Percentiles rank a stretch among this genome's conserved stretches.
Evolutionary conservation across 2,113 vertebrate species (phyloP).

Genomic region (Ramphastos sulfuratus): DNA sequence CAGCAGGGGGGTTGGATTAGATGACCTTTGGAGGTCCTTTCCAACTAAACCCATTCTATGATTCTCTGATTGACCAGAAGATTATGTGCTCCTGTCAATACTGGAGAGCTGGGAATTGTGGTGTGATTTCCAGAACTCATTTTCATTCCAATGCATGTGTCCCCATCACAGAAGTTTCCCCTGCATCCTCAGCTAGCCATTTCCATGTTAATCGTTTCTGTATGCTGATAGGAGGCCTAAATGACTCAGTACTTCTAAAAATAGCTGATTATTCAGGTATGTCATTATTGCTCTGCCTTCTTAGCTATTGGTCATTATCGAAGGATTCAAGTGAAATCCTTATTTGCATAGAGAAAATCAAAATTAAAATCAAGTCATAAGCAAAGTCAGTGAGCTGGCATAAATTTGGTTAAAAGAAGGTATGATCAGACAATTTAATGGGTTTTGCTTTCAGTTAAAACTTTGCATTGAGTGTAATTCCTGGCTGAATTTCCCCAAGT

Average conservation of each 20-base stretch:
- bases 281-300: slow-evolving; percentile 61
- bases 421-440: background rate
- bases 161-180: fast-evolving
- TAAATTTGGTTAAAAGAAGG: slow-evolving; percentile 61
- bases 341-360: slow-evolving; percentile 67
- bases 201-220: slow-evolving; percentile 35
- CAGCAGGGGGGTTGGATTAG: too few relatives aligned
- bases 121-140: background rate
- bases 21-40: too few relatives aligned
- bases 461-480: background rate
- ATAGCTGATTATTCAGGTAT: slow-evolving; percentile 54
- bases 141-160: background rate
- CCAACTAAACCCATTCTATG: too few relatives aligned
- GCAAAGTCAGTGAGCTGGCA: slow-evolving; percentile 65
- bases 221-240: slow-evolving; percentile 45
- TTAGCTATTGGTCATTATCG: slow-evolving; percentile 66
- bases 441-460: slow-evolving; percentile 49
- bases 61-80: background rate
- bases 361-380: slow-evolving; percentile 61
- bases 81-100: background rate
- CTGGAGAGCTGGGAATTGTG: background rate
- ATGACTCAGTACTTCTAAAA: slow-evolving; percentile 52
- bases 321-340: slow-evolving; percentile 62
- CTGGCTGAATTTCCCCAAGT: background rate
- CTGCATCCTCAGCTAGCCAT: background rate